Evolutionary conservation across 2,888 invertebrate species (phyloP), one percentile per base, ranked within the genome.

Genomic region (Pseudococcus longispinus): DNA sequence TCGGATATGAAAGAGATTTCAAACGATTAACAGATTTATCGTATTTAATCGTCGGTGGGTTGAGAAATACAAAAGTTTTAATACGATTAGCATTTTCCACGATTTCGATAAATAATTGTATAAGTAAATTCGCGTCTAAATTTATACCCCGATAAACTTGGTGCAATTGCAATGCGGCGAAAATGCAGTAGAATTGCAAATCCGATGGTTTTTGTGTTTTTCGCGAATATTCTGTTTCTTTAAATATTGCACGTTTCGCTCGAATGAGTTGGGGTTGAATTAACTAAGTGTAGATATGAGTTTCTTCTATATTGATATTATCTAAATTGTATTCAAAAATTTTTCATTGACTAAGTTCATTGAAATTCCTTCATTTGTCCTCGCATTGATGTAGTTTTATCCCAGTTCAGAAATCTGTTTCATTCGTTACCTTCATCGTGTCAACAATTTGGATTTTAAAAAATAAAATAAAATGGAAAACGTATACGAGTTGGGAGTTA

Each of bases 1-100:
- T 80, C 42, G 9, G 18, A 80, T 80, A 80, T 80, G 77, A 29
- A 80, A 80, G 37, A 37, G 77, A 80, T 80, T 37, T 42, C 20
- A 42, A 80, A 20, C 77, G 77, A 80, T 80, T 80, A 80, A 80
- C 20, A 80, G 77, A 80, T 80, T 80, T 80, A 80, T 80, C 42
- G 37, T 15, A 80, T 42, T 80, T 80, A 80, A 42, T 80, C 77
- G 42, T 80, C 42, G 20, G 77, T 42, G 77, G 77, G 77, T 80
- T 80, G 77, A 80, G 77, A 80, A 80, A 80, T 42, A 80, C 77
- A 80, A 80, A 80, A 80, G 42, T 42, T 32, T 13, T 80, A 80
- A 80, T 80, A 42, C 77, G 37, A 26, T 80, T 80, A 80, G 42
- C 42, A 42, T 80, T 42, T 42, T 80, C 42, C 77, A 80, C 77